These are phyloP conservation scores for Trematomus bernacchii DNA, from an alignment of 2,797 vertebrate species.

Conservation along the genomic window DNA sequence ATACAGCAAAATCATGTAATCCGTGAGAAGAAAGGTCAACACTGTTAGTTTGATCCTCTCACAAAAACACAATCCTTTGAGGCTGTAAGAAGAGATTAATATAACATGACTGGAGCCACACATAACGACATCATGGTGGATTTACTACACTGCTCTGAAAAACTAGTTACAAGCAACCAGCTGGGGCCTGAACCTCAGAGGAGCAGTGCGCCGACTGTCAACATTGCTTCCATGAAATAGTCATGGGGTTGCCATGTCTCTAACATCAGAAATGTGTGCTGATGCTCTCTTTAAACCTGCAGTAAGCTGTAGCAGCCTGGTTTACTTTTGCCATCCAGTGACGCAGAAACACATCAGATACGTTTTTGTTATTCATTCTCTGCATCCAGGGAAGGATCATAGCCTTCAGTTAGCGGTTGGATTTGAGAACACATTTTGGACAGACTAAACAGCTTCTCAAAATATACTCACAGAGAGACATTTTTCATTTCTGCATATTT, in stretches of 20 bases:
- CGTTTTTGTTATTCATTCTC: slow-evolving; percentile 14
- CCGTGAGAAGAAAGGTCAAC: too few relatives aligned
- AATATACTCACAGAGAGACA: not conserved
- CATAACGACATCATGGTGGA: not conserved
- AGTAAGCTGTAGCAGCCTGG: slow-evolving; percentile 8
- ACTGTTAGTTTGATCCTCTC: slow-evolving; percentile 6
- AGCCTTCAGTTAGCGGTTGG: slow-evolving; percentile 14
- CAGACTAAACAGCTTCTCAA: slow-evolving; percentile 5
- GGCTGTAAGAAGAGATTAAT: too few relatives aligned
- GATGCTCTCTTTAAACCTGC: slow-evolving; percentile 16
- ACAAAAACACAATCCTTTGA: slow-evolving; percentile 8
- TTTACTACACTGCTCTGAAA: not conserved
- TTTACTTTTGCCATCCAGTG: slow-evolving; percentile 32
- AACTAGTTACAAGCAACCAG: slow-evolving; percentile 21
- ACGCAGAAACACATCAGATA: slow-evolving; percentile 22
- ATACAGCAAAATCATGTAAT: too few relatives aligned
- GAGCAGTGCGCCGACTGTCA: slow-evolving; percentile 25
- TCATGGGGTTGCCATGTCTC: slow-evolving; percentile 43
- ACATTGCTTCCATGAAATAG: slow-evolving; percentile 54
- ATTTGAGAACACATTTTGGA: slow-evolving; percentile 33
- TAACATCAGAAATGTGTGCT: slow-evolving; percentile 22
- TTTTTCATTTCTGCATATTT: slow-evolving; percentile 27
- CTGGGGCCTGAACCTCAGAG: slow-evolving; percentile 13
- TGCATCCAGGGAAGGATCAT: slow-evolving; percentile 3
- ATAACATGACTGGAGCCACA: not conserved